These are phyloP conservation scores for Odontothrips loti DNA, from an alignment of 2,888 invertebrate genomes.

Conservation along the genomic window DNA sequence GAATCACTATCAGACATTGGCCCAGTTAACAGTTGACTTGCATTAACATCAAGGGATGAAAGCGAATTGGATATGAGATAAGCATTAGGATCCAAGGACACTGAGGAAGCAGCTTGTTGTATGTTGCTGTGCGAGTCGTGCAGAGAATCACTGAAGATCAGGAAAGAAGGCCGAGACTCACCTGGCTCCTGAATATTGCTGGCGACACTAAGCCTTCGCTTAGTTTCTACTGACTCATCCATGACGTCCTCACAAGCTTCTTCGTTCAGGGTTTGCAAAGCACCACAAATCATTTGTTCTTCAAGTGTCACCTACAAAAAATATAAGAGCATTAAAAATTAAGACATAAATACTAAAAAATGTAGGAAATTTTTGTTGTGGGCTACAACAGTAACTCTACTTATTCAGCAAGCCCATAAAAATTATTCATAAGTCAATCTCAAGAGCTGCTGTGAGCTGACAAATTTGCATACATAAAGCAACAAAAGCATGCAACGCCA, in stretches of 20 bases:
- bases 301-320: slow-evolving; percentile 77
- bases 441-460: no score
- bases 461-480: background rate
- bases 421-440: background rate
- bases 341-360: background rate
- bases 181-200: slow-evolving; percentile 46
- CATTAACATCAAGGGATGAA: slow-evolving; percentile 5
- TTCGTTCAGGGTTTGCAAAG: slow-evolving; percentile 85
- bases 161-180: slow-evolving; percentile 44
- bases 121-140: slow-evolving; percentile 13
- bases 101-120: slow-evolving; percentile 22
- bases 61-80: background rate
- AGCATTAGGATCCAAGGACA: background rate
- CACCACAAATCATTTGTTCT: slow-evolving; percentile 93
- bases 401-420: slow-evolving; percentile 28
- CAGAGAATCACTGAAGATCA: background rate
- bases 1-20: background rate
- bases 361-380: slow-evolving; percentile 29
- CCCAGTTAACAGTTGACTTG: background rate
- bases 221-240: slow-evolving; percentile 54
- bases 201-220: slow-evolving; percentile 41
- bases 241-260: slow-evolving; percentile 89
- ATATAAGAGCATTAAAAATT: slow-evolving; percentile 1
- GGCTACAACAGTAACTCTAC: no score
- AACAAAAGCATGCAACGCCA: background rate